phyloP scores from a whole-genome alignment of 2,888 invertebrate genomes.

The Phyto melanocephala region DNA sequence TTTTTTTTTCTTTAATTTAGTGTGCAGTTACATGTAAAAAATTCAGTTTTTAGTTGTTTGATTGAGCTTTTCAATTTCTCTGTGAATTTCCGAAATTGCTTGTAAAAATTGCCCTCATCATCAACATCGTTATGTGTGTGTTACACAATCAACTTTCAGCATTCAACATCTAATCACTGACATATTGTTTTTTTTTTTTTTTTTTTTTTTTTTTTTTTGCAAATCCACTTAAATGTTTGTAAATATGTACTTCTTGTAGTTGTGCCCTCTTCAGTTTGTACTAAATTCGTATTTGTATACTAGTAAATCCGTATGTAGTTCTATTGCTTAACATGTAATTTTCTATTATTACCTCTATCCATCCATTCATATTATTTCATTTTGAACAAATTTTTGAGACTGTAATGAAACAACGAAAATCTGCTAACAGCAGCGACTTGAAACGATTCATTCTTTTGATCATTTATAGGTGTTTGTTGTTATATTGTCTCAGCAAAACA shows the following conservation, averaged over 20 bases:
- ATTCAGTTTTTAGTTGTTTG: constrained; percentile 19
- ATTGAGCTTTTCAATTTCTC: constrained; percentile 54
- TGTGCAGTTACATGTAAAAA: constrained; percentile 24
- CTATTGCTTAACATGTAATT: constrained; percentile 58
- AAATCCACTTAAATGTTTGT: constrained; percentile 51
- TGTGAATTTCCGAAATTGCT: constrained; percentile 63
- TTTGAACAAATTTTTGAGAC: constrained; percentile 9
- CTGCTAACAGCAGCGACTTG: constrained; percentile 24
- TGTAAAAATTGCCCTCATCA: constrained; percentile 56
- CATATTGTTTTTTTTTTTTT: background rate
- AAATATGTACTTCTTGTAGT: constrained; percentile 34
- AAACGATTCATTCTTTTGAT: background rate
- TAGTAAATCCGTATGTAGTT: constrained; percentile 31
- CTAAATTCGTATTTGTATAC: constrained; percentile 14
- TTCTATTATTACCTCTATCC: constrained; percentile 14
- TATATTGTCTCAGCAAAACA: too few relatives aligned
- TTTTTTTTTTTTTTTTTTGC: constrained; percentile 2
- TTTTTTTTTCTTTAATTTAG: constrained; percentile 3
- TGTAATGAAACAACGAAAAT: constrained; percentile 13
- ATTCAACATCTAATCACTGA: constrained; percentile 46
- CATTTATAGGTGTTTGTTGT: too few relatives aligned
- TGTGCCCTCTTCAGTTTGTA: constrained; percentile 50
- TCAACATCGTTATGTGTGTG: constrained; percentile 29
- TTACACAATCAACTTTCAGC: constrained; percentile 50
- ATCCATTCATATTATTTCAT: constrained; percentile 48